phyloP scores from a whole-genome alignment of 2,113 vertebrate genomes.

The Siniperca chuatsi region DNA sequence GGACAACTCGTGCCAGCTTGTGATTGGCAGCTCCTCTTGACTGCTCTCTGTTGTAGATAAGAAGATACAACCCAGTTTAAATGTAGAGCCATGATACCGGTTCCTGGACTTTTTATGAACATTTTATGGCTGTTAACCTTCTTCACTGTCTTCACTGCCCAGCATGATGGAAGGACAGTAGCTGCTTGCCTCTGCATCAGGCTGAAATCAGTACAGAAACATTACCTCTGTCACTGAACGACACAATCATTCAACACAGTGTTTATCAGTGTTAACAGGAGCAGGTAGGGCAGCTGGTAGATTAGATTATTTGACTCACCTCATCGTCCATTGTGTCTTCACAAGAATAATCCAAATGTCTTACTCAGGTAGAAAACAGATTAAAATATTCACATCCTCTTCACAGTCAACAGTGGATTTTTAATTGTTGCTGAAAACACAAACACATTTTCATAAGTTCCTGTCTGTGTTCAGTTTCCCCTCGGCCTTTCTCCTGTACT shows the following conservation, averaged over 20 bases:
- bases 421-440: not conserved
- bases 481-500: constrained; percentile 38
- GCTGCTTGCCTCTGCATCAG: constrained; percentile 39
- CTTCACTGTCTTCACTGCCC: constrained; percentile 76
- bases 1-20: constrained; percentile 77
- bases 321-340: constrained; percentile 42
- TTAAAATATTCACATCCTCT: constrained; percentile 3
- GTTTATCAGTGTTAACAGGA: constrained; percentile 40
- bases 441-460: not conserved
- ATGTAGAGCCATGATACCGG: not conserved
- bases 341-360: constrained; percentile 5
- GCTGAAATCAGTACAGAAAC: constrained; percentile 36
- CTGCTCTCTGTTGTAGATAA: constrained; percentile 65
- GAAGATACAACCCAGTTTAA: constrained; percentile 3
- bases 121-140: constrained; percentile 79
- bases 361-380: not conserved
- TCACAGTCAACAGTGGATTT: not conserved
- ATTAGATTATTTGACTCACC: constrained; percentile 59
- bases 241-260: not conserved
- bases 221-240: not conserved
- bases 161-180: constrained; percentile 20
- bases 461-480: constrained; percentile 12
- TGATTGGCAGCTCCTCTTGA: constrained; percentile 58
- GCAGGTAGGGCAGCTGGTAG: not conserved
- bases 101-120: not conserved